Evolutionary conservation across 2,797 vertebrate genomes (phyloP).

Genomic region (Peromyscus melanophrys): DNA sequence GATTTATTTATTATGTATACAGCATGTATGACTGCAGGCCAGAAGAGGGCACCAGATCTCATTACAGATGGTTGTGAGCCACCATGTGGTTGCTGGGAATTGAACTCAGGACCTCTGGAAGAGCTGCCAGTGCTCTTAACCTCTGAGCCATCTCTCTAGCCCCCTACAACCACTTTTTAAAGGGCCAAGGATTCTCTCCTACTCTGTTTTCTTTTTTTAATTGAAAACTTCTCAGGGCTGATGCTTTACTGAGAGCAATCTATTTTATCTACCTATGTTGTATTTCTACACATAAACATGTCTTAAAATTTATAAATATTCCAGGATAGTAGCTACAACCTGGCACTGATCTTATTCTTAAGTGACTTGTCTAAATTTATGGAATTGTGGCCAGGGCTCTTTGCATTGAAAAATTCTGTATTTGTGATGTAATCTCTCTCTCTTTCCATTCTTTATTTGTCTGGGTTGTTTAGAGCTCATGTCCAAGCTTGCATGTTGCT

Average conservation of each 20-base stretch:
- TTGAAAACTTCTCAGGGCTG: constrained; percentile 25
- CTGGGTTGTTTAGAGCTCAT: not conserved
- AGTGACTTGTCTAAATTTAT: constrained; percentile 17
- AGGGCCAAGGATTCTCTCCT: not conserved
- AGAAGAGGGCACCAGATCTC: no score
- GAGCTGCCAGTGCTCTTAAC: no score
- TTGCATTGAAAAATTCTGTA: constrained; percentile 15
- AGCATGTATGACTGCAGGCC: no score
- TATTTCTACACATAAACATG: not conserved
- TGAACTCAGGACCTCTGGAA: no score
- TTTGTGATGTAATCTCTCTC: not conserved
- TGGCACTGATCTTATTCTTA: constrained; percentile 19
- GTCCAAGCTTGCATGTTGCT: not conserved
- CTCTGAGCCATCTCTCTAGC: no score
- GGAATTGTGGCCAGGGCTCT: not conserved
- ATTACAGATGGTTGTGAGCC: no score
- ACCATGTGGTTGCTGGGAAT: no score
- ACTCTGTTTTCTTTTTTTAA: constrained; percentile 10
- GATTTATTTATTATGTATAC: no score
- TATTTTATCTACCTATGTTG: constrained; percentile 49
- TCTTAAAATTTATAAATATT: not conserved
- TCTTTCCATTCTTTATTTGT: not conserved
- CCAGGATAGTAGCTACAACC: not conserved
- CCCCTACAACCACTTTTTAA: constrained; percentile 19
- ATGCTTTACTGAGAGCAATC: constrained; percentile 21